Evolutionary conservation across 2,888 invertebrate species (phyloP).

Genomic region (Serrognathus titanus): DNA sequence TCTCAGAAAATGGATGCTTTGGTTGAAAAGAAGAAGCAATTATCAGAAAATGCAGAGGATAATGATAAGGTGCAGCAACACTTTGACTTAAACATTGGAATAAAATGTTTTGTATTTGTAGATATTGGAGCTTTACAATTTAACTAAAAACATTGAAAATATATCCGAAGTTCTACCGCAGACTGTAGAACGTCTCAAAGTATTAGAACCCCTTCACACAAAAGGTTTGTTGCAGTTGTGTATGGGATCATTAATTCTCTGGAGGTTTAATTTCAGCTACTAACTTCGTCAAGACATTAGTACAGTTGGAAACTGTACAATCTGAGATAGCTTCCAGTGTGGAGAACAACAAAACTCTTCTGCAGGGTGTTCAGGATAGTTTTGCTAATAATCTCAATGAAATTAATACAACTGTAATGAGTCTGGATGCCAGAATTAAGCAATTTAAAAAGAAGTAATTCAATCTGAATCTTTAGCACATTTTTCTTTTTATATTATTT

Average conservation of each 20-base stretch:
- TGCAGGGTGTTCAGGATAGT: slow-evolving; percentile 77
- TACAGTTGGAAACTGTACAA: slow-evolving; percentile 76
- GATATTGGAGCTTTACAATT: slow-evolving; percentile 81
- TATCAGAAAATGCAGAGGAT: slow-evolving; percentile 56
- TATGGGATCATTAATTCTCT: neutral
- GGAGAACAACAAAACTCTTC: slow-evolving; percentile 72
- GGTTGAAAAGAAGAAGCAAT: slow-evolving; percentile 55
- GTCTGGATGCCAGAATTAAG: slow-evolving; percentile 69
- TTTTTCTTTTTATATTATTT: slow-evolving; percentile 1
- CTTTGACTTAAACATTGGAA: neutral
- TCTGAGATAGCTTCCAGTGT: slow-evolving; percentile 67
- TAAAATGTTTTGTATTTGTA: slow-evolving; percentile 39
- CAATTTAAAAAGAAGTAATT: slow-evolving; percentile 55
- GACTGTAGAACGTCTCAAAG: slow-evolving; percentile 79
- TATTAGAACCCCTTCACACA: slow-evolving; percentile 82
- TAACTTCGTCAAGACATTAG: slow-evolving; percentile 80
- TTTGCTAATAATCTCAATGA: slow-evolving; percentile 76
- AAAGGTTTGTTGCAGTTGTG: slow-evolving; percentile 61
- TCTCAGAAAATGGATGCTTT: slow-evolving; percentile 74
- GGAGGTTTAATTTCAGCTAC: slow-evolving; percentile 61
- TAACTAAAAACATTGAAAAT: slow-evolving; percentile 82
- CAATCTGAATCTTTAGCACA: too few relatives aligned
- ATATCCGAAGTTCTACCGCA: slow-evolving; percentile 75
- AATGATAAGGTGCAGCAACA: slow-evolving; percentile 49
- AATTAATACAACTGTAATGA: slow-evolving; percentile 71